phyloP scores from a whole-genome alignment of 2,113 vertebrate genomes.

The Parotia lawesii region DNA sequence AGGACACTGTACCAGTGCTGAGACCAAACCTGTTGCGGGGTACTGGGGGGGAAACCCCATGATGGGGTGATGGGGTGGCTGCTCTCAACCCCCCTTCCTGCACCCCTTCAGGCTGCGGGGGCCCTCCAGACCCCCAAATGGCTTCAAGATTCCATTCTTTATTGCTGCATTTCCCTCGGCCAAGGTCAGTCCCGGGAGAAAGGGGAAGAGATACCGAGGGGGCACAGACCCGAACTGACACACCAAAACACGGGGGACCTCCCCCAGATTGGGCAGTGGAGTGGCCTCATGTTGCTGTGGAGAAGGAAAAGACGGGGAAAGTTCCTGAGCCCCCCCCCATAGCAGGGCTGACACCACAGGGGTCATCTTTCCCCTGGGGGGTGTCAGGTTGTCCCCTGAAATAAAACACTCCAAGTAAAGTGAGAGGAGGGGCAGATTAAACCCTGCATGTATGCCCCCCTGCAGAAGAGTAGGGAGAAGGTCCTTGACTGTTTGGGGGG shows the following conservation, averaged over 20 bases:
- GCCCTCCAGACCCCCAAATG: too few species aligned
- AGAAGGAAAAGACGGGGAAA: not conserved
- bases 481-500: not conserved
- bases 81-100: not conserved
- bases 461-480: not conserved
- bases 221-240: not conserved
- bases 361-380: rapidly evolving
- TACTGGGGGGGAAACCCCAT: not conserved
- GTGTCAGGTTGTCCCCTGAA: not conserved
- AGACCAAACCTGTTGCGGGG: rapidly evolving
- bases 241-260: not conserved
- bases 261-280: not conserved
- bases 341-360: not conserved
- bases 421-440: not conserved
- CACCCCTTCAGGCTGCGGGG: not conserved
- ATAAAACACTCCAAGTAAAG: not conserved
- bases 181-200: not conserved
- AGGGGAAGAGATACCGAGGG: not conserved
- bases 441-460: too few species aligned
- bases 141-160: not conserved
- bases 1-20: not conserved
- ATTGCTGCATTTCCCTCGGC: not conserved
- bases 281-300: not conserved
- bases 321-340: not conserved
- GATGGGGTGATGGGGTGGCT: not conserved